These are phyloP conservation scores for Laothoe populi DNA, from an alignment of 2,888 invertebrate species.

Conservation along the genomic window DNA sequence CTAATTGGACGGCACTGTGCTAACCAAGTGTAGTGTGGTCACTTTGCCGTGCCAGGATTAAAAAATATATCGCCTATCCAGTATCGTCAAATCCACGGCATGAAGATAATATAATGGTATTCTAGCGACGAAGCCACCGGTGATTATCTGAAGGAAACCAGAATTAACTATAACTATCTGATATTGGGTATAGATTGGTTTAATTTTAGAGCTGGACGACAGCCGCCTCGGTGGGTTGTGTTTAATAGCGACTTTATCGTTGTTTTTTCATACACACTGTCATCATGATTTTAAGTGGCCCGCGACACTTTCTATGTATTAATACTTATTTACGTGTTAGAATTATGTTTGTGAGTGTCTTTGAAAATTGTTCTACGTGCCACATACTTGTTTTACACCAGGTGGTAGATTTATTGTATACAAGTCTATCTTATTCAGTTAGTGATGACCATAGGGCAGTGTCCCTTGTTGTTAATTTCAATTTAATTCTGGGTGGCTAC, in stretches of 20 bases:
- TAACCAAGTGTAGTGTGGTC: no score
- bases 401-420: no score
- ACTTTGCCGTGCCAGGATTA: no score
- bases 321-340: no score
- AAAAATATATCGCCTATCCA: no score
- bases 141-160: constrained; percentile 52
- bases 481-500: no score
- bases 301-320: background rate
- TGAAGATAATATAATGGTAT: constrained; percentile 54
- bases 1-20: no score
- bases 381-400: no score
- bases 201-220: constrained; percentile 40
- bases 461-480: no score
- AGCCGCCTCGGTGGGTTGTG: background rate
- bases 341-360: background rate
- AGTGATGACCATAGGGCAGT: no score
- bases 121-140: constrained; percentile 41
- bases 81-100: constrained; percentile 28
- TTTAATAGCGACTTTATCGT: background rate
- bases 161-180: constrained; percentile 49
- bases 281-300: constrained; percentile 4
- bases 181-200: constrained; percentile 50
- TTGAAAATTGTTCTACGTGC: no score
- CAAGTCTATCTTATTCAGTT: no score
- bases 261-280: constrained; percentile 2